Evolutionary conservation across 2,113 vertebrate species (phyloP).

Genomic region (Gobiocypris rarus): DNA sequence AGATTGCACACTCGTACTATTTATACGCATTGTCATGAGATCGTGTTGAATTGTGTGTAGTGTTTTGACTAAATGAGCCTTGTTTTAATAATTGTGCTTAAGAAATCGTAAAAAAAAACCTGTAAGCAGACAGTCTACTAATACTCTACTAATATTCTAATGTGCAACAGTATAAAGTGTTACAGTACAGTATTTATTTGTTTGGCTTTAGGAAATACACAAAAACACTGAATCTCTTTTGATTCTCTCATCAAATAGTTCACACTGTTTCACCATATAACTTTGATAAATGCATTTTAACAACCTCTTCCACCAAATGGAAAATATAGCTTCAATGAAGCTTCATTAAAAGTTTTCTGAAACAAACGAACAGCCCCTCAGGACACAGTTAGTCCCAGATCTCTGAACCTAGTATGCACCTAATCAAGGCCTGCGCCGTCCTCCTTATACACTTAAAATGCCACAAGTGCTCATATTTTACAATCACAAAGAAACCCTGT

Average conservation of each 20-base stretch:
- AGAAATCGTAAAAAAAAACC: no score
- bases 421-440: slow-evolving; percentile 68
- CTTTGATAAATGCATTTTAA: slow-evolving; percentile 23
- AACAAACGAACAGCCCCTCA: slow-evolving; percentile 60
- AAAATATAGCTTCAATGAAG: slow-evolving; percentile 49
- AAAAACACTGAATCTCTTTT: neutral
- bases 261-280: slow-evolving; percentile 14
- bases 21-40: no score
- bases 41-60: no score
- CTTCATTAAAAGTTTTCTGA: slow-evolving; percentile 71
- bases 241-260: slow-evolving; percentile 26
- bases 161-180: no score
- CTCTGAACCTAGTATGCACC: slow-evolving; percentile 56
- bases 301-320: neutral
- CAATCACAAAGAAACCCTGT: slow-evolving; percentile 1
- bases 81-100: no score
- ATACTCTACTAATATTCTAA: no score
- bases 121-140: no score
- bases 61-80: no score
- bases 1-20: no score
- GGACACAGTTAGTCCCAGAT: slow-evolving; percentile 58
- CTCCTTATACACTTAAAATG: slow-evolving; percentile 58
- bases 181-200: neutral
- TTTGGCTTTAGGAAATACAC: neutral
- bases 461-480: slow-evolving; percentile 49